A percentile compares a stretch with the other conserved stretches of the same genome.
phyloP scores from a whole-genome alignment of 2,113 vertebrate species.

The Prunella fulvescens region DNA sequence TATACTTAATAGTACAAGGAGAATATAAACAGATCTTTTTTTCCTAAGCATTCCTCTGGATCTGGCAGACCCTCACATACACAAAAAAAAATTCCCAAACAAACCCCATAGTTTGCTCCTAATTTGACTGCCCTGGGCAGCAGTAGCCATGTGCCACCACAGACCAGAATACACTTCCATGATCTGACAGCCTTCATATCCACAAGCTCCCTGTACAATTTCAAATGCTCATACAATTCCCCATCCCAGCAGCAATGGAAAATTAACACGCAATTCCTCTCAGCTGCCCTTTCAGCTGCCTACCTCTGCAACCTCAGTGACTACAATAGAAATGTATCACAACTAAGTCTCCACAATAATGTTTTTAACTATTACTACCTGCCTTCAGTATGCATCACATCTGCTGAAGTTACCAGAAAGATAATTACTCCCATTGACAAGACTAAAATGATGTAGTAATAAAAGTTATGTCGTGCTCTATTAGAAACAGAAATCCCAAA shows the following conservation, averaged over 20 bases:
- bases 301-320: not conserved
- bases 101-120: not conserved
- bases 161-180: not conserved
- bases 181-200: not conserved
- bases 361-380: not conserved
- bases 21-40: not conserved
- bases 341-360: not conserved
- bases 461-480: not conserved
- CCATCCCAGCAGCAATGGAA: not conserved
- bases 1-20: not conserved
- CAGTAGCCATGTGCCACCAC: not conserved
- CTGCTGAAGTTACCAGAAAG: not conserved
- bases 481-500: slow-evolving; percentile 41
- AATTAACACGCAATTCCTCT: not conserved
- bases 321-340: not conserved
- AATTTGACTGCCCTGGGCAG: not conserved
- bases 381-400: not conserved
- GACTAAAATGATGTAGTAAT: not conserved
- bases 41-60: not conserved
- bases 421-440: not conserved
- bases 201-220: not conserved
- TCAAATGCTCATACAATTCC: not conserved
- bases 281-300: not conserved
- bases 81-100: not conserved
- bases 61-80: not conserved